phyloP scores from a whole-genome alignment of 2,113 vertebrate genomes.

The Tetrax tetrax region DNA sequence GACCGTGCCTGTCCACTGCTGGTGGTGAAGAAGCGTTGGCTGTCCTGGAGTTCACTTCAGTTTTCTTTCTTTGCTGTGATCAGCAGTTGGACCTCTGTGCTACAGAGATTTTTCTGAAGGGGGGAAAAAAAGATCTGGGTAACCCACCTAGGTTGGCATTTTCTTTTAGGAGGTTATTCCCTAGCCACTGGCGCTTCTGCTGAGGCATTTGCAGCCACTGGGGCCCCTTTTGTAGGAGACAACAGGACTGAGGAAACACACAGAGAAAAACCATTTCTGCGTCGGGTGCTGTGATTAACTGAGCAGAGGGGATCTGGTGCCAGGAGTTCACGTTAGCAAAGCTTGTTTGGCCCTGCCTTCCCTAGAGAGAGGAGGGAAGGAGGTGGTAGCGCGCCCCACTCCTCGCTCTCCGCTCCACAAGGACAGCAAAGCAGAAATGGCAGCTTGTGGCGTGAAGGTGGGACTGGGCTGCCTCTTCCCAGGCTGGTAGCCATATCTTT shows the following conservation, averaged over 20 bases:
- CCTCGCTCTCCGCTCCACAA: rapidly evolving
- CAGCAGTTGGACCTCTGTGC: background rate
- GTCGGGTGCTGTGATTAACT: background rate
- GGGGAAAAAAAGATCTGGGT: background rate
- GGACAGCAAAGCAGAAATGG: background rate
- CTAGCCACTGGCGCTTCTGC: background rate
- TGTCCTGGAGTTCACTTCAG: background rate
- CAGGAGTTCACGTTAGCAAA: background rate
- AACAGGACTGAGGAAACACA: background rate
- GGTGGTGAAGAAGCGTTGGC: background rate
- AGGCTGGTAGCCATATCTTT: rapidly evolving
- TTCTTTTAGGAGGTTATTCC: background rate
- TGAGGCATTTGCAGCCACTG: background rate
- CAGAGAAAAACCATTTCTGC: background rate
- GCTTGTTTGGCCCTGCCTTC: background rate
- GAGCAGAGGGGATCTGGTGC: background rate
- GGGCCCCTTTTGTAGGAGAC: background rate
- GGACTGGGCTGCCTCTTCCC: background rate
- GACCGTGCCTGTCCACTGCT: rapidly evolving
- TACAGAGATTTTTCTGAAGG: background rate
- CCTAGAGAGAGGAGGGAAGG: too few relatives aligned
- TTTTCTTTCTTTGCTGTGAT: background rate
- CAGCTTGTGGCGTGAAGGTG: rapidly evolving
- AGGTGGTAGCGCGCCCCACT: background rate
- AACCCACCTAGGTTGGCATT: background rate